Evolutionary conservation across 2,888 invertebrate genomes (phyloP), one percentile per base, ranked within the genome.

Genomic region (Villa cingulata): DNA sequence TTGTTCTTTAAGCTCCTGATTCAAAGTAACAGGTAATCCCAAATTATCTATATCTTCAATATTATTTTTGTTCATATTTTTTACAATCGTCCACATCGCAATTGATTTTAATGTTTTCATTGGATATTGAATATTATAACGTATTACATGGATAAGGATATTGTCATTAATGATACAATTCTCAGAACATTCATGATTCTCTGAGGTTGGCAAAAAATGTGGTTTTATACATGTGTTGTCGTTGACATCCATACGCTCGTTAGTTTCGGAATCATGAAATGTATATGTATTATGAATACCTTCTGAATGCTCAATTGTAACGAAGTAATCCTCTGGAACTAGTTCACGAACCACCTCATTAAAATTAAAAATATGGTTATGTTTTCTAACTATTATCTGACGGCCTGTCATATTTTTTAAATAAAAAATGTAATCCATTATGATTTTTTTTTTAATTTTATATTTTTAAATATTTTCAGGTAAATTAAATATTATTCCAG

Each of bases 261-360:
- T 76, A 0, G 84, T 84, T 1, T 72, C 65, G 1, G 74, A 67
- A 62, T 88, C 86, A 1, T 80, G 71, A 60, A 87, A 89, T 52
- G 87, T 78, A n/a, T n/a, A n/a, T n/a, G n/a, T n/a, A n/a, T n/a
- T n/a, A n/a, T n/a, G n/a, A n/a, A n/a, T n/a, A n/a, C n/a, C n/a
- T n/a, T n/a, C n/a, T n/a, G n/a, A n/a, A n/a, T n/a, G n/a, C n/a
- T n/a, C n/a, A n/a, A n/a, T n/a, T n/a, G n/a, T n/a, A n/a, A n/a
- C n/a, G n/a, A n/a, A n/a, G n/a, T n/a, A n/a, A n/a, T n/a, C n/a
- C n/a, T n/a, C n/a, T n/a, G n/a, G n/a, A n/a, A n/a, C n/a, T n/a
- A n/a, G n/a, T n/a, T n/a, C n/a, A n/a, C n/a, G n/a, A n/a, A n/a
- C n/a, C n/a, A n/a, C n/a, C n/a, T n/a, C n/a, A n/a, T n/a, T n/a